phyloP scores from a whole-genome alignment of 2,888 invertebrate genomes.

The Harpalus rubripes region DNA sequence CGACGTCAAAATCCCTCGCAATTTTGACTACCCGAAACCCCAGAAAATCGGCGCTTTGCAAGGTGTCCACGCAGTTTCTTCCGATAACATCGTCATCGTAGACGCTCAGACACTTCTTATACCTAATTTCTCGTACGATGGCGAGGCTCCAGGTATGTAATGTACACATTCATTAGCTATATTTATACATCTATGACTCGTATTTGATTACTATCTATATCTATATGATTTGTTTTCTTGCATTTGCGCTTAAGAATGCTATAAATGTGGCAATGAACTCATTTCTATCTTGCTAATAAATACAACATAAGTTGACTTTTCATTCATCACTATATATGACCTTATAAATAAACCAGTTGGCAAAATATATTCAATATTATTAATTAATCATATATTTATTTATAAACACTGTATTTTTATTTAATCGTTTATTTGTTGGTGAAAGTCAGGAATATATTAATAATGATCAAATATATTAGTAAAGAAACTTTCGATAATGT shows the following conservation, averaged over 20 bases:
- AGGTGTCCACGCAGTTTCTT: conserved; percentile 91
- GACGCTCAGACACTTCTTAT: conserved; percentile 95
- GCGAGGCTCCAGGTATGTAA: conserved; percentile 91
- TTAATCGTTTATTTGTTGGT: neutral
- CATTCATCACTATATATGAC: conserved; percentile 3
- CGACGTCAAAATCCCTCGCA: conserved; percentile 88
- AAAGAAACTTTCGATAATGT: neutral
- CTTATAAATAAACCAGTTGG: neutral
- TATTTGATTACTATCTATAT: neutral
- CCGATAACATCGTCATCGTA: conserved; percentile 92
- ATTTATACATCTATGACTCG: neutral
- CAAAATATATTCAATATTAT: neutral
- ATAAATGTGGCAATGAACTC: neutral
- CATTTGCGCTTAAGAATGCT: neutral
- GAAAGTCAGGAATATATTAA: neutral
- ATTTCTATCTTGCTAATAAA: neutral
- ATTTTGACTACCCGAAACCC: conserved; percentile 90
- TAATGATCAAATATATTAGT: neutral
- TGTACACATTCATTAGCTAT: conserved; percentile 69
- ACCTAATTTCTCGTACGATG: conserved; percentile 94
- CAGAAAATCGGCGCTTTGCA: conserved; percentile 87
- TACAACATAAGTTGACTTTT: neutral
- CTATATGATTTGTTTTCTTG: neutral
- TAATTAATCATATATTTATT: neutral
- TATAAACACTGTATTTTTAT: neutral